phyloP scores from a whole-genome alignment of 37 sponge, comb jelly and placozoan genomes.

The Amphimedon queenslandica region DNA sequence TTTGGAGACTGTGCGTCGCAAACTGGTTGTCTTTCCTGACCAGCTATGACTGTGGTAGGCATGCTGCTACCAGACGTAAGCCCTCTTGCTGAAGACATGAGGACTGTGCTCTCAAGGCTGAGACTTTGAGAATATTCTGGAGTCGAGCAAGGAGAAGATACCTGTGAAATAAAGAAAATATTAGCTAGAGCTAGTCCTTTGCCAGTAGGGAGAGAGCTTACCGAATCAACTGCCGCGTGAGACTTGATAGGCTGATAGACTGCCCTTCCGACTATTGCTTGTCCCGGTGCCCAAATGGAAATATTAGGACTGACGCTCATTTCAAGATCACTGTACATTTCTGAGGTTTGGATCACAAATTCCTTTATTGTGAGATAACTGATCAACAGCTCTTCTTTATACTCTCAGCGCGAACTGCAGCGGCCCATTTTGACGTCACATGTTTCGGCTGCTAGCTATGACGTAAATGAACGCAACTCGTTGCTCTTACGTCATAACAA shows the following conservation, averaged over 20 bases:
- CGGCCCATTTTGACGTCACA: too few relatives aligned
- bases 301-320: neutral
- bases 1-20: neutral
- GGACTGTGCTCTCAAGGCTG: conserved; percentile 55
- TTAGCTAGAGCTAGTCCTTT: too few relatives aligned
- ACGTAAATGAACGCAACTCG: too few relatives aligned
- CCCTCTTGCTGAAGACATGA: neutral
- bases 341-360: neutral
- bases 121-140: conserved; percentile 58
- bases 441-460: too few relatives aligned
- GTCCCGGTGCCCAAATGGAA: conserved; percentile 38
- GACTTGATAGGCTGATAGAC: conserved; percentile 34
- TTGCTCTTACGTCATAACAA: too few relatives aligned
- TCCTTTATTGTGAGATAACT: neutral
- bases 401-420: neutral
- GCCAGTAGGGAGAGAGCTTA: too few relatives aligned
- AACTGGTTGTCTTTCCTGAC: conserved; percentile 20
- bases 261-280: neutral
- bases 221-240: neutral
- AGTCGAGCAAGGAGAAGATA: neutral
- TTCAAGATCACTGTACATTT: conserved; percentile 11
- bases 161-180: neutral
- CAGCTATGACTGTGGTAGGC: conserved; percentile 29
- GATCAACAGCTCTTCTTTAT: neutral
- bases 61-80: neutral